Evolutionary conservation across 2,888 invertebrate genomes (phyloP).

Genomic region (Phymatocera aterrima): DNA sequence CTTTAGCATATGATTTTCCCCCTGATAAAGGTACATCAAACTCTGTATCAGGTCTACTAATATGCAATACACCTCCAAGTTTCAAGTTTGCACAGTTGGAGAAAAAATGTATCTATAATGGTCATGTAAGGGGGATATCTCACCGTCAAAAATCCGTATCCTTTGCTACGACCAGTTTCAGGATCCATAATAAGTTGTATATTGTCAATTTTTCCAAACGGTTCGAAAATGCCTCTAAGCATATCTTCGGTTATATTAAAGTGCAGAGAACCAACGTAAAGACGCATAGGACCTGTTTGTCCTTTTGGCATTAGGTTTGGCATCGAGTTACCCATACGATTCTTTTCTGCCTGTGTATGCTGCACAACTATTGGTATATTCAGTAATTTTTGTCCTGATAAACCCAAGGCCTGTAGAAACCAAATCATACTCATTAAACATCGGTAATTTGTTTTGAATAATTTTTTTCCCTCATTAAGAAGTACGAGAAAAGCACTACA

Average conservation of each 20-base stretch:
- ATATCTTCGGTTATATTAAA: slow-evolving; percentile 99
- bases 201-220: slow-evolving; percentile 97
- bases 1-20: slow-evolving; percentile 68
- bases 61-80: too few relatives aligned
- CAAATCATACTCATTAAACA: background rate
- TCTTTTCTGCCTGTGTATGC: slow-evolving; percentile 97
- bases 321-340: slow-evolving; percentile 92
- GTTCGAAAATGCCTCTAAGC: slow-evolving; percentile 98
- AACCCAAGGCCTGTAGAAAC: slow-evolving; percentile 88
- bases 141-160: slow-evolving; percentile 98
- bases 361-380: slow-evolving; percentile 99
- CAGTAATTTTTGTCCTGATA: slow-evolving; percentile 95
- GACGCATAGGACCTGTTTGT: slow-evolving; percentile 94
- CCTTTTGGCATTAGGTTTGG: slow-evolving; percentile 91
- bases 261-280: slow-evolving; percentile 98
- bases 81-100: too few relatives aligned
- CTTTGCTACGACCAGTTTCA: slow-evolving; percentile 95
- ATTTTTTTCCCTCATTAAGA: too few relatives aligned
- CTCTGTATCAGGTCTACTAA: slow-evolving; percentile 65
- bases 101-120: too few relatives aligned
- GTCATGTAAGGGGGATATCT: slow-evolving; percentile 66
- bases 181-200: slow-evolving; percentile 97
- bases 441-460: background rate
- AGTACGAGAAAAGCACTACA: too few relatives aligned
- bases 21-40: slow-evolving; percentile 57